Percentiles rank a stretch among this genome's conserved stretches.
Evolutionary conservation across 2,797 vertebrate species (phyloP).

Genomic region (Phoxinus dragarum): DNA sequence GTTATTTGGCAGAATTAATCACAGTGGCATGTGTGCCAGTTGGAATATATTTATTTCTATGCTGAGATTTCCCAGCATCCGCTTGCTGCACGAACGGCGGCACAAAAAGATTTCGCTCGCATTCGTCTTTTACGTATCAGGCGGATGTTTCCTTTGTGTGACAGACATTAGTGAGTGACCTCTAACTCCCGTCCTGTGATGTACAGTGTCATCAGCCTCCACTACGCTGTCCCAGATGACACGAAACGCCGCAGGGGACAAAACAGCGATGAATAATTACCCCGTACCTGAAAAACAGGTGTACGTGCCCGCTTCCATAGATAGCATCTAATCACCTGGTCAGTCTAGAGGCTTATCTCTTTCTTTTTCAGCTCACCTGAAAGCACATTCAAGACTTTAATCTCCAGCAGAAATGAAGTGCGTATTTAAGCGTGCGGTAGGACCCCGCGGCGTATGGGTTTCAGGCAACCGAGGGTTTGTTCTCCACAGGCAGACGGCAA

Average conservation of each 20-base stretch:
- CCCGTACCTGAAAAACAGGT: slow-evolving; percentile 49
- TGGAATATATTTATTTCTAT: slow-evolving; percentile 60
- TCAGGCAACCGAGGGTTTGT: slow-evolving; percentile 45
- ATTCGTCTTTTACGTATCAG: slow-evolving; percentile 29
- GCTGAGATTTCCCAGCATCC: slow-evolving; percentile 30
- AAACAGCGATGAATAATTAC: slow-evolving; percentile 65
- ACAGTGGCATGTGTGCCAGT: slow-evolving; percentile 59
- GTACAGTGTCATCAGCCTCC: slow-evolving; percentile 39
- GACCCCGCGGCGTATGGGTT: slow-evolving; percentile 48
- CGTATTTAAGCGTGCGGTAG: slow-evolving; percentile 55
- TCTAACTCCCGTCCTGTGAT: slow-evolving; percentile 58
- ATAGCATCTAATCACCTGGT: slow-evolving; percentile 63
- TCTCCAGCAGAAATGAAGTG: slow-evolving; percentile 65
- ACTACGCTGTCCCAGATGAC: slow-evolving; percentile 47
- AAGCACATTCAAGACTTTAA: slow-evolving; percentile 66
- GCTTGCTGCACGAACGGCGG: background rate
- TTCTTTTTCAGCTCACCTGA: slow-evolving; percentile 62
- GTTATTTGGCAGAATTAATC: slow-evolving; percentile 68
- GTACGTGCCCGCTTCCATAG: slow-evolving; percentile 47
- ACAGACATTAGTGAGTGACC: slow-evolving; percentile 44
- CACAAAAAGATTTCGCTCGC: slow-evolving; percentile 8
- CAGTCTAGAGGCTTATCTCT: slow-evolving; percentile 62
- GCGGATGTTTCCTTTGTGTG: slow-evolving; percentile 48
- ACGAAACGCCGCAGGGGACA: slow-evolving; percentile 53
- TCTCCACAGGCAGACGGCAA: slow-evolving; percentile 36